Conservation (phyloP, 2,797 vertebrate genomes). For the Pseudocheirus occidentalis region DNA sequence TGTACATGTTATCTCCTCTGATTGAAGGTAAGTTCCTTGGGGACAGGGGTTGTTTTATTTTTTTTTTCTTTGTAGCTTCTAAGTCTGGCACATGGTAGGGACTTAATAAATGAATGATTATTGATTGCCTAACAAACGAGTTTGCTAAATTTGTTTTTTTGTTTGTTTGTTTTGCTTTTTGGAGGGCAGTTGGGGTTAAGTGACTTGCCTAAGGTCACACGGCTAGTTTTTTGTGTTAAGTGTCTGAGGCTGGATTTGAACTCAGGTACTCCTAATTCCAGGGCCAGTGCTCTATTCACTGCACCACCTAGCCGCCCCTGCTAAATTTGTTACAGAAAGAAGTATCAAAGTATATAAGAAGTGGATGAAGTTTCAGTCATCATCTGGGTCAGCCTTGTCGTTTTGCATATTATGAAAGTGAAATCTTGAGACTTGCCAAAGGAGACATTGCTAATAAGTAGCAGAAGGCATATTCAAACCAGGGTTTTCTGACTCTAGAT, state of each 20-base stretch:
- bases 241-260: no score
- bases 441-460: not conserved
- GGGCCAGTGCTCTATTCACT: no score
- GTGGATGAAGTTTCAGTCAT: not conserved
- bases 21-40: not conserved
- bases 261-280: no score
- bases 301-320: no score
- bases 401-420: not conserved
- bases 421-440: not conserved
- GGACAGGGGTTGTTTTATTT: not conserved
- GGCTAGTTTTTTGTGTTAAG: no score
- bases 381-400: not conserved
- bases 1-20: no score
- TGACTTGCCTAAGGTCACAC: no score
- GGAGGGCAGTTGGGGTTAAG: no score
- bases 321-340: not conserved
- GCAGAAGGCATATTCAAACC: not conserved
- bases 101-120: not conserved
- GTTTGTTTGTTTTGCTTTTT: no score
- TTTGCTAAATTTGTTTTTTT: not conserved
- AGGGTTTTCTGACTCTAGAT: not conserved
- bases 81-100: not conserved
- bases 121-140: not conserved
- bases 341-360: not conserved
- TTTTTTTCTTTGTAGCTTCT: not conserved